phyloP scores from a whole-genome alignment of 2,113 vertebrate species.

The Hippocampus abdominalis region DNA sequence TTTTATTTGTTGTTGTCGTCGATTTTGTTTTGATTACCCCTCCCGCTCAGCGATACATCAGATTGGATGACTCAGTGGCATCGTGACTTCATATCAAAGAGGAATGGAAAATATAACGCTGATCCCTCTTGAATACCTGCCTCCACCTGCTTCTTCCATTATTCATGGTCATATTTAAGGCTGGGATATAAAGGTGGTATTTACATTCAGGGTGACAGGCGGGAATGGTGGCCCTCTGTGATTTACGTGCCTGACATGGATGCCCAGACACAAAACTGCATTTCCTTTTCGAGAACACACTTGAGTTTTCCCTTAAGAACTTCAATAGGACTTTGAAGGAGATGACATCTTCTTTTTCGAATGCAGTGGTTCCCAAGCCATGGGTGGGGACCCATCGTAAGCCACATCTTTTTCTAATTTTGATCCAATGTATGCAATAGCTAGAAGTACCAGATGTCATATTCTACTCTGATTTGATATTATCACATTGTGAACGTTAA shows the following conservation, averaged over 20 bases:
- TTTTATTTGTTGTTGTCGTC: constrained; percentile 16
- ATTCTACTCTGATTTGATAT: no score
- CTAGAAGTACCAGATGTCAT: no score
- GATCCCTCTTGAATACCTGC: constrained; percentile 30
- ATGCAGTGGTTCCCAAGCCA: background rate
- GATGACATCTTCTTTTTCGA: background rate
- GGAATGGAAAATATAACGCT: constrained; percentile 18
- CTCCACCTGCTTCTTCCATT: constrained; percentile 42
- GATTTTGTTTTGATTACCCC: constrained; percentile 25
- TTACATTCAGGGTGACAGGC: constrained; percentile 55
- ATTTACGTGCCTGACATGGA: constrained; percentile 60
- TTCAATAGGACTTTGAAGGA: constrained; percentile 2
- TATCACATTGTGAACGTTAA: no score
- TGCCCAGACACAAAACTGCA: constrained; percentile 55
- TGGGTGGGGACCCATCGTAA: background rate
- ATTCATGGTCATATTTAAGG: constrained; percentile 52
- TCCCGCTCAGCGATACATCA: constrained; percentile 36
- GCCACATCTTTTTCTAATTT: no score
- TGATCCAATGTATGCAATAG: no score
- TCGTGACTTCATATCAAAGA: constrained; percentile 30
- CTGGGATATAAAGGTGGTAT: constrained; percentile 43
- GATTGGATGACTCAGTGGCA: constrained; percentile 34
- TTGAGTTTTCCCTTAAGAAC: constrained; percentile 53
- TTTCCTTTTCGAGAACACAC: constrained; percentile 38
- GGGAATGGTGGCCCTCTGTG: constrained; percentile 39